Conservation (phyloP, 2,113 vertebrate genomes). For the Thinocorus orbignyianus region DNA sequence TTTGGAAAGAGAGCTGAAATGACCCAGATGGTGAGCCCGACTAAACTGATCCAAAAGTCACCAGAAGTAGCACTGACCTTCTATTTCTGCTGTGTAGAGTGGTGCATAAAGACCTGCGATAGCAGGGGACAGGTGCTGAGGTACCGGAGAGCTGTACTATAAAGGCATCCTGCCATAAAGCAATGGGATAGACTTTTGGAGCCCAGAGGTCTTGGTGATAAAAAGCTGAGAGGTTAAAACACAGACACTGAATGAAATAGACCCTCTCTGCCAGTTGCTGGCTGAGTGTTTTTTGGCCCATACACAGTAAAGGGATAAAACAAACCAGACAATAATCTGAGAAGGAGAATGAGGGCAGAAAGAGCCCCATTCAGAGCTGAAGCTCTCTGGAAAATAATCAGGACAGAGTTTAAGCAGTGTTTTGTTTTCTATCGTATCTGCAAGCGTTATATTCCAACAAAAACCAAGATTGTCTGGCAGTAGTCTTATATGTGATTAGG, state of each 20-base stretch:
- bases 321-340: not conserved
- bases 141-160: not conserved
- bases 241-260: not conserved
- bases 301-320: not conserved
- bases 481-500: not conserved
- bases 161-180: not conserved
- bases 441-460: not conserved
- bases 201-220: not conserved
- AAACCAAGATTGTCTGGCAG: not conserved
- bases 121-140: not conserved
- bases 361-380: not conserved
- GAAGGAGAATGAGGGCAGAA: not conserved
- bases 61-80: not conserved
- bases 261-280: not conserved
- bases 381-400: not conserved
- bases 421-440: not conserved
- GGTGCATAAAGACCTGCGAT: not conserved
- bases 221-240: not conserved
- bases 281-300: not conserved
- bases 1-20: constrained; percentile 62
- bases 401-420: not conserved
- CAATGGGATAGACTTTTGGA: not conserved
- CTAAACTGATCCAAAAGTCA: constrained; percentile 57
- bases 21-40: constrained; percentile 59
- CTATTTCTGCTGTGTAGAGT: not conserved